Evolutionary conservation across 2,113 vertebrate genomes (phyloP).

Genomic region (Andinoacara biseriatus): DNA sequence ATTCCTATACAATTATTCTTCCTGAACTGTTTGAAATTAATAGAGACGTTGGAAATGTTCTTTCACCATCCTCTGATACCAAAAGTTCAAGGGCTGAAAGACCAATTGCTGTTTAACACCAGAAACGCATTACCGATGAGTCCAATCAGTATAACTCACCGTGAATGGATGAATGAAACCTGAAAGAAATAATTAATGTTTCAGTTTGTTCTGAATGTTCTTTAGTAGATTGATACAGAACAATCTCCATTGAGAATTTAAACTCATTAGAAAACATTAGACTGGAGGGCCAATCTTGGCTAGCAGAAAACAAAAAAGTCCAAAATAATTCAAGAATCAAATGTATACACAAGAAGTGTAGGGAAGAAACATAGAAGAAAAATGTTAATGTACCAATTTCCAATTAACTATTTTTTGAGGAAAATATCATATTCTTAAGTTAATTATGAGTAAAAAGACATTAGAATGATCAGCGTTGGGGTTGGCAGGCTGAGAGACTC

Average conservation of each 20-base stretch:
- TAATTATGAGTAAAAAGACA: neutral
- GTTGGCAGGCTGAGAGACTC: neutral
- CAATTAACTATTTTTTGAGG: neutral
- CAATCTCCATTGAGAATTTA: neutral
- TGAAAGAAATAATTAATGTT: too few species aligned
- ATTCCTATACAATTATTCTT: neutral
- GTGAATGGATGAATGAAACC: too few species aligned
- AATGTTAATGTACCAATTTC: neutral
- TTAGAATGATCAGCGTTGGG: neutral
- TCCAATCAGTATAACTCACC: neutral
- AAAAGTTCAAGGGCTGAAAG: neutral
- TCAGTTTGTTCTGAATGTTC: too few species aligned
- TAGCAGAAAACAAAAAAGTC: neutral
- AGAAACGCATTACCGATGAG: neutral
- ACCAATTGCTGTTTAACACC: neutral
- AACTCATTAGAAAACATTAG: neutral
- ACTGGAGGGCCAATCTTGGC: neutral
- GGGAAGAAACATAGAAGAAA: neutral
- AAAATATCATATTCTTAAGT: neutral
- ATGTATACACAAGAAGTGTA: neutral
- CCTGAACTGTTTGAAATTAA: neutral
- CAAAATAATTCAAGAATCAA: neutral
- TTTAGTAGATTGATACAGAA: too few species aligned
- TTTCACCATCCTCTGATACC: neutral
- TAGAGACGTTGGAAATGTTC: neutral